Conservation (phyloP, 2,888 invertebrate species). For the Lepas anatifera region DNA sequence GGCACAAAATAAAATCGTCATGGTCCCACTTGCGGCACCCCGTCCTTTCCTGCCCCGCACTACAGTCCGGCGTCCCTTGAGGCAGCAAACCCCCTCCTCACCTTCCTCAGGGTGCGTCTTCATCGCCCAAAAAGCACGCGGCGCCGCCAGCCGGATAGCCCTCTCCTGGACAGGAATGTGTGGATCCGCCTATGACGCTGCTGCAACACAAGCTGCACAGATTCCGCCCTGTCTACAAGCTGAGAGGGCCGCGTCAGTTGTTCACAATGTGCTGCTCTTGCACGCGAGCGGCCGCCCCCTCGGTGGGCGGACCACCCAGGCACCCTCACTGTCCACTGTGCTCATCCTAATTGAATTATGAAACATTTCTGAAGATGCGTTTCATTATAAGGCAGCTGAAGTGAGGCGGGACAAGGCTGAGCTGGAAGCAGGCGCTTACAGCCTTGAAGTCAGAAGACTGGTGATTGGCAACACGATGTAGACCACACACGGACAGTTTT, state of each 20-base stretch:
- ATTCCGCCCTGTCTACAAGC: no score
- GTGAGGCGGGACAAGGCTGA: not conserved
- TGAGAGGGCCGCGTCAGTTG: not conserved
- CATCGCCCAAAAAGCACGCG: no score
- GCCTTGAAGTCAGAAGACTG: not conserved
- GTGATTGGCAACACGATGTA: not conserved
- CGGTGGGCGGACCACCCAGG: not conserved
- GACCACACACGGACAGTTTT: not conserved
- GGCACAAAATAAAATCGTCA: no score
- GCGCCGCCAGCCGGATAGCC: no score
- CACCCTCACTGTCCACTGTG: not conserved
- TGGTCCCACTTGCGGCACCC: no score
- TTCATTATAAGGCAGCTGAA: not conserved
- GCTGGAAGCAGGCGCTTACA: not conserved
- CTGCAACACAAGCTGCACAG: no score
- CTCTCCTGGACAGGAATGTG: no score
- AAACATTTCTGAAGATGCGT: not conserved
- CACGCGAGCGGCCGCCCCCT: not conserved
- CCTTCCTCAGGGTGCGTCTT: no score
- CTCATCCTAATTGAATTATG: not conserved
- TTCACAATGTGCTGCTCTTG: not conserved
- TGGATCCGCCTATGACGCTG: no score
- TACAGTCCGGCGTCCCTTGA: no score
- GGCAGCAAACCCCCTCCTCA: no score
- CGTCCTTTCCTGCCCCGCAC: no score